Evolutionary conservation across 1,140 invertebrate genomes (phyloP).

Genomic region (Drosophila obscura): DNA sequence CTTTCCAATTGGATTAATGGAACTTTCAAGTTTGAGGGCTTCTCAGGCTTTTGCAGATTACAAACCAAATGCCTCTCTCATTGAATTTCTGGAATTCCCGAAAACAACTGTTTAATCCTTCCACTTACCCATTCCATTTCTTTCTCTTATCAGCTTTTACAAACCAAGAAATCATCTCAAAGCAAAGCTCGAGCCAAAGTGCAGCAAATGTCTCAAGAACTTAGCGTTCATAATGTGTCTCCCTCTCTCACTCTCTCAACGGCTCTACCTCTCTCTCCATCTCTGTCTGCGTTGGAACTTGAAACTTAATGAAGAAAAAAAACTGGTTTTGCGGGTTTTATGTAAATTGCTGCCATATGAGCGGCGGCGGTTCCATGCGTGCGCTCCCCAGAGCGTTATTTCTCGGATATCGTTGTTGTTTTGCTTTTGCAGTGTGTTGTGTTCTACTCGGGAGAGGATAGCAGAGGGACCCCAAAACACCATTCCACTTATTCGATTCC

Average conservation of each 20-base stretch:
- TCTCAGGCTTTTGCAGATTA: not conserved
- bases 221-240: slow-evolving; percentile 22
- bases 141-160: too few species aligned
- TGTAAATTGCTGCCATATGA: slow-evolving; percentile 77
- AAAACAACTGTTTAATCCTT: too few species aligned
- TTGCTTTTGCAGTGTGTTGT: slow-evolving; percentile 30
- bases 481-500: slow-evolving; percentile 32
- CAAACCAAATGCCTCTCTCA: not conserved
- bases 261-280: not conserved
- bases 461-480: slow-evolving; percentile 8
- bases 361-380: slow-evolving; percentile 35
- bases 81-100: too few species aligned
- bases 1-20: too few species aligned
- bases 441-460: slow-evolving; percentile 22
- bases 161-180: too few species aligned
- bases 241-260: slow-evolving; percentile 5
- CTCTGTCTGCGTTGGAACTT: slow-evolving; percentile 37
- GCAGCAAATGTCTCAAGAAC: slow-evolving; percentile 60
- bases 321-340: slow-evolving; percentile 80
- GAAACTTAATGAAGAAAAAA: slow-evolving; percentile 46
- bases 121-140: too few species aligned
- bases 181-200: slow-evolving; percentile 43
- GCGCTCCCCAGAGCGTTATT: slow-evolving; percentile 49
- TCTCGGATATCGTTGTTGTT: slow-evolving; percentile 38
- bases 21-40: not conserved